A percentile compares a stretch with the other conserved stretches of the same genome.
phyloP scores from a whole-genome alignment of 1,140 invertebrate genomes.

The Scaptomyza pallida region DNA sequence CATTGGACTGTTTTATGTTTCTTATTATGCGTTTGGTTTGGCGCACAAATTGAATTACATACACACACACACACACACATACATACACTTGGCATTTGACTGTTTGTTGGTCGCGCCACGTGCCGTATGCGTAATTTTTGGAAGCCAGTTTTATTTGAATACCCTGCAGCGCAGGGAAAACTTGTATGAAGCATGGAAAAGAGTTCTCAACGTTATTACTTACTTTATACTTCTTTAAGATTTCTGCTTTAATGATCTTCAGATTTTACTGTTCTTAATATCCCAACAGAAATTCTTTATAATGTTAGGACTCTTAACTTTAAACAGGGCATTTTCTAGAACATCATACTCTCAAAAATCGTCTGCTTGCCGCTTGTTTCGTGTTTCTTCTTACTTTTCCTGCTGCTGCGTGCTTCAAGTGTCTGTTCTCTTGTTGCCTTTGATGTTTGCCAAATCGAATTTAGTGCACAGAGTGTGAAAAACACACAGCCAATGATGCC shows the following conservation, averaged over 20 bases:
- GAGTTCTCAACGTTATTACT: too few species aligned
- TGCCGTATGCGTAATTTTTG: conserved; percentile 62
- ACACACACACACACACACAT: conserved; percentile 17
- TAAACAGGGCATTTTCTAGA: conserved; percentile 16
- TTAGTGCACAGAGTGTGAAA: conserved; percentile 49
- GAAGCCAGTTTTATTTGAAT: conserved; percentile 11
- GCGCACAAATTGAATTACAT: conserved; percentile 73
- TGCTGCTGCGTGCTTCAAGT: conserved; percentile 16
- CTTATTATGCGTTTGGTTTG: conserved; percentile 51
- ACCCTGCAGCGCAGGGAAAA: not conserved
- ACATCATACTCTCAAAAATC: not conserved
- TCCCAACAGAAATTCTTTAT: too few species aligned
- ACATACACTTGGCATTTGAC: conserved; percentile 17
- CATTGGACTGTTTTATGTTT: conserved; percentile 48
- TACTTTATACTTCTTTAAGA: too few species aligned
- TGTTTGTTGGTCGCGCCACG: conserved; percentile 46
- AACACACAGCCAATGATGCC: conserved; percentile 44
- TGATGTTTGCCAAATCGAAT: conserved; percentile 78
- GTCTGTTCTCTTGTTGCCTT: conserved; percentile 46
- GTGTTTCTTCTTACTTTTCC: not conserved
- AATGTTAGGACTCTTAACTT: too few species aligned
- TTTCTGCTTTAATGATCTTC: too few species aligned
- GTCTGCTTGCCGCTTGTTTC: too few species aligned
- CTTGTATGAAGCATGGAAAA: too few species aligned
- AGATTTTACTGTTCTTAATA: too few species aligned